phyloP scores from a whole-genome alignment of 2,113 vertebrate species.

The Neomonachus schauinslandi region DNA sequence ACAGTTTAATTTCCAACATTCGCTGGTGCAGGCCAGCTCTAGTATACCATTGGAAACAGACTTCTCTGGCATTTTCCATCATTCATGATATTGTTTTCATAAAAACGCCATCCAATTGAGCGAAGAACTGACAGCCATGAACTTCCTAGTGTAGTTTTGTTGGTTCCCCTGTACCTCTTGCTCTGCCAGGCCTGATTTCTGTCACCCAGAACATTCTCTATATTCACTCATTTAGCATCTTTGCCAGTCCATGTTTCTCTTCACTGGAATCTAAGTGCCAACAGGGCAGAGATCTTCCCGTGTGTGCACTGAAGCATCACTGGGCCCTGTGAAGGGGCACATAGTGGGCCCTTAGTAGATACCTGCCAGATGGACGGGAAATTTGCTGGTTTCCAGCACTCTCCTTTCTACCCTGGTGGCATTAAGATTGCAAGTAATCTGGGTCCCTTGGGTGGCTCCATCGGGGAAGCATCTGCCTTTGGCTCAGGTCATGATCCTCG shows the following conservation, averaged over 20 bases:
- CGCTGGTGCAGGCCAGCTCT: no score
- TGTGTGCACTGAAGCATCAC: accelerated
- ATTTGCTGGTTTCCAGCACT: background rate
- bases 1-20: background rate
- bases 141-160: accelerated
- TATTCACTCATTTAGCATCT: accelerated
- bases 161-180: accelerated
- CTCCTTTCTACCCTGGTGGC: background rate
- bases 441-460: background rate
- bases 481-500: background rate
- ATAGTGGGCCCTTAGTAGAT: background rate
- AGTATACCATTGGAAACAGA: background rate
- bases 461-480: background rate
- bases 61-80: background rate
- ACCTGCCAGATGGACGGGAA: background rate
- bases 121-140: background rate
- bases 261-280: background rate
- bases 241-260: no score
- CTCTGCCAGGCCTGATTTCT: background rate
- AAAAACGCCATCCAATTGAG: background rate
- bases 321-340: no score
- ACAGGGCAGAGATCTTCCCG: background rate
- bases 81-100: background rate
- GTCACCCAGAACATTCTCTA: accelerated
- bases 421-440: accelerated